These are phyloP conservation scores for Cromileptes altivelis DNA, from an alignment of 2,113 vertebrate species.

Conservation along the genomic window DNA sequence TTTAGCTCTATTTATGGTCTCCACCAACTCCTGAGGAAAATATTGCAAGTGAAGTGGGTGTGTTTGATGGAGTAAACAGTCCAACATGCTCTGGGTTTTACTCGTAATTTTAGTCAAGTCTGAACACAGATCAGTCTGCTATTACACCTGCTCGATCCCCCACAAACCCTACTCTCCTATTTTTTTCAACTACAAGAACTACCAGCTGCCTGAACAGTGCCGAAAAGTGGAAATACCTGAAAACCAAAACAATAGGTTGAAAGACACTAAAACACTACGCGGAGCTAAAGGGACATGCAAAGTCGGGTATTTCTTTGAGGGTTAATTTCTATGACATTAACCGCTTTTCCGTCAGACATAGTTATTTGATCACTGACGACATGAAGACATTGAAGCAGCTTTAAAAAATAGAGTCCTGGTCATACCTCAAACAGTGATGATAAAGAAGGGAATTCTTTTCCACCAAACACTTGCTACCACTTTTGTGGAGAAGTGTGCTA, in stretches of 20 bases:
- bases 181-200: no score
- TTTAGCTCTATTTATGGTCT: not conserved
- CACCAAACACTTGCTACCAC: conserved; percentile 11
- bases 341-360: not conserved
- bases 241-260: not conserved
- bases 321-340: not conserved
- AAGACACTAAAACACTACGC: not conserved
- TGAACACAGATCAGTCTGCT: no score
- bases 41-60: not conserved
- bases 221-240: no score
- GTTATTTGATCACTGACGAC: not conserved
- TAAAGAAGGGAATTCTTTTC: not conserved
- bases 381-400: not conserved
- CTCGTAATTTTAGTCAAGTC: no score
- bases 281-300: not conserved
- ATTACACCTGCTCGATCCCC: no score
- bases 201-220: no score
- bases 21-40: not conserved
- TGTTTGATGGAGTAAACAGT: no score
- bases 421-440: not conserved
- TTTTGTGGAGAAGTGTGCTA: not conserved
- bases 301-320: not conserved
- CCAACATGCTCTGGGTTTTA: no score
- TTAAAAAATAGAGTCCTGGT: not conserved
- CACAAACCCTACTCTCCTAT: no score